These are phyloP conservation scores for Marasmarcha lunaedactyla DNA, from an alignment of 2,888 invertebrate species.

Conservation along the genomic window DNA sequence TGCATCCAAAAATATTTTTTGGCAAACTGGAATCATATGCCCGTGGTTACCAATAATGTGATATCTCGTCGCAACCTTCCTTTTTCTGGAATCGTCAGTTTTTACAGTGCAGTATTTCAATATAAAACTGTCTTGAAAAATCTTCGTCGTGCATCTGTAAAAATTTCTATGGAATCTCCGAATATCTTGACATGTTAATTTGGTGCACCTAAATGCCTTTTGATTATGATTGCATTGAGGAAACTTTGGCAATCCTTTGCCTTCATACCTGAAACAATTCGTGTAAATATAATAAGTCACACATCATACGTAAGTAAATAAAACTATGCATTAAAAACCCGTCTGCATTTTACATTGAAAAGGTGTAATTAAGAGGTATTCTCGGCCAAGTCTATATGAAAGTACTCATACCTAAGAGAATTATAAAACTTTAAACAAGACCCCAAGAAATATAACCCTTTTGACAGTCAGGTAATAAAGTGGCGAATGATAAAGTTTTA, in stretches of 20 bases:
- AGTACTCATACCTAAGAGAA: too few species aligned
- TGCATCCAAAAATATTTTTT: too few species aligned
- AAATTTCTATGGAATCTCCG: slow-evolving; percentile 15
- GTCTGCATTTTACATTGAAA: too few species aligned
- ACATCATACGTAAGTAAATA: too few species aligned
- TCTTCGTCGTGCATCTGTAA: slow-evolving; percentile 11
- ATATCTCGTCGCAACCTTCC: slow-evolving; percentile 13
- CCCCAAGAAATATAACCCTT: too few species aligned
- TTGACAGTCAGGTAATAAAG: too few species aligned
- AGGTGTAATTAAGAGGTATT: too few species aligned
- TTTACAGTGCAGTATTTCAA: slow-evolving; percentile 13
- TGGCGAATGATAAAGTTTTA: too few species aligned
- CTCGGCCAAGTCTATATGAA: too few species aligned
- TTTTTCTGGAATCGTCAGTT: slow-evolving; percentile 9
- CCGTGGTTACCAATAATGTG: slow-evolving; percentile 8
- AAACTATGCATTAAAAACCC: too few species aligned
- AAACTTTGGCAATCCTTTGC: slow-evolving; percentile 9
- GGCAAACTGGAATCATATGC: neutral
- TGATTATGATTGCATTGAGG: slow-evolving; percentile 13
- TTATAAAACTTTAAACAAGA: too few species aligned
- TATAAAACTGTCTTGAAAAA: slow-evolving; percentile 14
- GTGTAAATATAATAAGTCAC: too few species aligned
- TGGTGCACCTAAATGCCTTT: slow-evolving; percentile 14
- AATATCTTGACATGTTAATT: slow-evolving; percentile 11
- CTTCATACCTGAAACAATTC: slow-evolving; percentile 2